Evolutionary conservation across 2,888 invertebrate genomes (phyloP).

Genomic region (Dryocosmus kuriphilus): DNA sequence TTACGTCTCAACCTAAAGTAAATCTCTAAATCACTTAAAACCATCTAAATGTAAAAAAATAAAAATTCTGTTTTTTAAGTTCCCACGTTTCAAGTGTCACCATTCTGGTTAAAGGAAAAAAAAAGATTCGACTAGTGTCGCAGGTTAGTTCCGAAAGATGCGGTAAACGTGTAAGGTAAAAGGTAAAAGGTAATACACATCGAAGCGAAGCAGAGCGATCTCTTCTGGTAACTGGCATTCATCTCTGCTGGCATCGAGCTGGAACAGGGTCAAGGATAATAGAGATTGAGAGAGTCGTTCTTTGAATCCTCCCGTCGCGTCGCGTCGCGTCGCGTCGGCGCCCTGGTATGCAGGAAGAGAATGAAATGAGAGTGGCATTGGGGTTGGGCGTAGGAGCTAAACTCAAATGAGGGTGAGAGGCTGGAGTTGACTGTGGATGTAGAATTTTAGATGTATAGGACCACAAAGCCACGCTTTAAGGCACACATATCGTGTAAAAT

Average conservation of each 20-base stretch:
- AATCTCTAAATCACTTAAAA: not conserved
- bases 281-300: slow-evolving; percentile 52
- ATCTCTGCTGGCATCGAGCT: too few relatives aligned
- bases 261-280: slow-evolving; percentile 20
- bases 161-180: not conserved
- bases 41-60: not conserved
- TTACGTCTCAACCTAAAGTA: not conserved
- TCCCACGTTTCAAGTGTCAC: slow-evolving; percentile 2
- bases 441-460: too few relatives aligned
- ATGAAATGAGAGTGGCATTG: slow-evolving; percentile 37
- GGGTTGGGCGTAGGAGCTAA: slow-evolving; percentile 34
- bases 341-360: slow-evolving; percentile 46
- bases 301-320: not conserved
- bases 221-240: too few relatives aligned
- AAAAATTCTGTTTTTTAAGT: not conserved
- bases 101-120: not conserved
- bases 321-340: too few relatives aligned
- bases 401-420: slow-evolving; percentile 34
- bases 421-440: slow-evolving; percentile 45
- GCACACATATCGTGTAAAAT: slow-evolving; percentile 63
- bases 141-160: not conserved
- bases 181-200: not conserved
- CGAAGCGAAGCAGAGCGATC: slow-evolving; percentile 18
- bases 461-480: slow-evolving; percentile 22
- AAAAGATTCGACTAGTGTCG: not conserved